Evolutionary conservation across 2,113 vertebrate genomes (phyloP), one percentile per base, ranked within the genome.

Genomic region (Indicator maculatus): DNA sequence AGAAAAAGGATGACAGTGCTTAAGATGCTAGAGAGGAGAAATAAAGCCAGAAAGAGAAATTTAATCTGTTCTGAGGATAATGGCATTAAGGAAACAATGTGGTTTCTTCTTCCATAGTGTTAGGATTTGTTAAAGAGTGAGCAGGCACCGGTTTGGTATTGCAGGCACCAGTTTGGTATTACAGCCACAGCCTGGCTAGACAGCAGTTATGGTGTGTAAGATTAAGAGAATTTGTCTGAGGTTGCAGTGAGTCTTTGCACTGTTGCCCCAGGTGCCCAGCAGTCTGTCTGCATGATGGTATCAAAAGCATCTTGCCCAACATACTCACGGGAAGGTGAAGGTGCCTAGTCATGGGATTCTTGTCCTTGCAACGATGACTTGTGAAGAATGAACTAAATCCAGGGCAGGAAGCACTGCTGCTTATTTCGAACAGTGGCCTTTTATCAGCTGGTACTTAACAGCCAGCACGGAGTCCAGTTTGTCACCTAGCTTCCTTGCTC

Each of bases 201-300:
- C 56, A 75, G 36, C 63, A 70, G 47, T 19, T 56, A 12, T 2
- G n/a, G 31, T 21, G 1, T 23, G 12, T 39, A 53, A 47, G 36
- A 20, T 13, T 2, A 27, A 16, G 31, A 50, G 45, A 73, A 12
- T 53, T 17, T 47, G 14, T 24, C 24, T 14, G 20, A 60, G 44
- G n/a, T n/a, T 61, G 64, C n/a, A 36, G 28, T 6, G 50, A 60
- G 36, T n/a, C 24, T 30, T 64, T 27, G 20, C 0, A 5, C 56
- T 19, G 31, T 23, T 69, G 52, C 12, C 20, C 52, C 26, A 38
- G n/a, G 10, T 60, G 38, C 39, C 17, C 38, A 55, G 18, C n/a
- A 18, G 19, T 21, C 8, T 1, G 44, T n/a, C 38, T 27, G 3
- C 1, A 0, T 12, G 20, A 18, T 0, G 0, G 17, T 12, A 9